Conservation (phyloP, 2,888 invertebrate genomes). For the Dynastes grantii region DNA sequence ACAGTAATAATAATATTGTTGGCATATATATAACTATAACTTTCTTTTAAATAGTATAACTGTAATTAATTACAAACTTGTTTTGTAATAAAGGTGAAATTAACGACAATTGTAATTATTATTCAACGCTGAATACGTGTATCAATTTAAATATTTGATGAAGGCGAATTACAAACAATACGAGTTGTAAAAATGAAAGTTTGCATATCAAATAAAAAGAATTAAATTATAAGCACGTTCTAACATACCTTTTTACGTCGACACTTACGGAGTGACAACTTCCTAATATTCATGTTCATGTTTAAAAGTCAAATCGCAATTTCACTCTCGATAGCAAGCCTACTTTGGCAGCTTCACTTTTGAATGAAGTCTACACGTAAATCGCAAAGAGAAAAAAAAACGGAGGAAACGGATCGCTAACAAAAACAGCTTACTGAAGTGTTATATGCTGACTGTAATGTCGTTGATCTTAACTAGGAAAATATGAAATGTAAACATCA, state of each 20-base stretch:
- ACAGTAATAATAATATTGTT: no score
- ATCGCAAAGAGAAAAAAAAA: not conserved
- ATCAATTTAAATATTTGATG: no score
- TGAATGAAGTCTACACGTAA: not conserved
- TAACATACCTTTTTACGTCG: conserved; percentile 33
- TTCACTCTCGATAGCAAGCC: conserved; percentile 21
- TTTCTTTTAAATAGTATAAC: no score
- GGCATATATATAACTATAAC: no score
- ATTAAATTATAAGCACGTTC: conserved; percentile 11
- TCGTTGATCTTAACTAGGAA: conserved; percentile 33
- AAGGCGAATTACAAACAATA: not conserved
- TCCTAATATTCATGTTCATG: conserved; percentile 42
- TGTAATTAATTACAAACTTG: no score
- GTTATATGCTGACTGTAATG: conserved; percentile 31
- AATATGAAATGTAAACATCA: conserved; percentile 12
- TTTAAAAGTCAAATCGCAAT: not conserved
- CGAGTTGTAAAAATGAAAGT: conserved; percentile 25
- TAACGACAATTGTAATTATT: no score
- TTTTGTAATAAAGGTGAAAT: no score
- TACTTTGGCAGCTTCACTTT: conserved; percentile 22
- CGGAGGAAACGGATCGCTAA: not conserved
- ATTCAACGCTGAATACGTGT: no score
- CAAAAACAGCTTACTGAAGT: not conserved
- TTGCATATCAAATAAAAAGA: conserved; percentile 19
- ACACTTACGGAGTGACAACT: conserved; percentile 26